These are phyloP conservation scores for Paramormyrops kingsleyae DNA, from an alignment of 2,113 vertebrate species.

Conservation along the genomic window DNA sequence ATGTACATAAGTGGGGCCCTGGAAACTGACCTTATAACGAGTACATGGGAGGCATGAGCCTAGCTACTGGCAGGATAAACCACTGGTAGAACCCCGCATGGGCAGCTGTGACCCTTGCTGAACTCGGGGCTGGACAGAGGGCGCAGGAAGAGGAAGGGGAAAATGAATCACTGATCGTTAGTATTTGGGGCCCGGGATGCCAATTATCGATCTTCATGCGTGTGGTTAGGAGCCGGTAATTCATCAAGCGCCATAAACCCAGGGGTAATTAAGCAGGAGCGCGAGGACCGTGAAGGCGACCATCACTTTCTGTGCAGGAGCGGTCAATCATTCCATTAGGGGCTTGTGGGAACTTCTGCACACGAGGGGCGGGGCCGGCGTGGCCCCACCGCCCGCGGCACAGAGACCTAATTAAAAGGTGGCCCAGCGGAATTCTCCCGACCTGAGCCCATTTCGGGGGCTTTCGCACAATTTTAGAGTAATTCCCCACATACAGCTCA, in stretches of 20 bases:
- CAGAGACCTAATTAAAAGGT: constrained; percentile 66
- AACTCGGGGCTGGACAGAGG: constrained; percentile 9
- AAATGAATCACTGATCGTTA: constrained; percentile 33
- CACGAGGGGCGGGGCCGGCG: constrained; percentile 41
- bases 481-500: constrained; percentile 27
- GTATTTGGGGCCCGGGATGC: constrained; percentile 46
- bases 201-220: constrained; percentile 60
- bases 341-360: constrained; percentile 48
- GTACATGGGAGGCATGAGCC: neutral
- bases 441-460: constrained; percentile 42
- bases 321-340: constrained; percentile 61
- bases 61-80: neutral
- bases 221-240: constrained; percentile 44
- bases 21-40: neutral
- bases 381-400: constrained; percentile 53
- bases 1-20: neutral
- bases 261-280: constrained; percentile 59
- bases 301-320: constrained; percentile 49
- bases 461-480: constrained; percentile 30
- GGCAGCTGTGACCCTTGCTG: constrained; percentile 29
- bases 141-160: neutral
- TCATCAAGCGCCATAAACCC: constrained; percentile 58
- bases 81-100: neutral
- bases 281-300: constrained; percentile 54
- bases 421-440: constrained; percentile 60